Base-by-base conservation (phyloP, 2,888 invertebrate species). In the Holacanthella duospinosa region DNA sequence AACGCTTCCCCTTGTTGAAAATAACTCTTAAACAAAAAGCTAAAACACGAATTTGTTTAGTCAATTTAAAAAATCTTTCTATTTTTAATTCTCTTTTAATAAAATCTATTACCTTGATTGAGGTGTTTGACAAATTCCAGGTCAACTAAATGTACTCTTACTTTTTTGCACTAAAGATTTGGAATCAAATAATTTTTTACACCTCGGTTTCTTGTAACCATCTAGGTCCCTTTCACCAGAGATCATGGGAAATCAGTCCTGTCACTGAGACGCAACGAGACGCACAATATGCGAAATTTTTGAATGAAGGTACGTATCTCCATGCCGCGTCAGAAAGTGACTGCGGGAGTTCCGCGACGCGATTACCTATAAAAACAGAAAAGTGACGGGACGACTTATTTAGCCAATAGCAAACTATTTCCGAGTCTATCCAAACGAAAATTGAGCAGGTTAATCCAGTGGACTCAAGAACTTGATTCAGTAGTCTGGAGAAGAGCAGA, bases 291-390 rank as follows among this genome's bases (percentile, higher is more conserved):
- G 63, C 63, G 1, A 59, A 55, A 44, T 63, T 63, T 1, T 55
- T 48, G 1, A 26, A 24, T n/a, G 43, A 29, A 2, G 19, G 21
- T 1, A 66, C 63, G 44, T 66, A 63, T 24, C 27, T n/a, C 63
- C 63, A 66, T 1, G 21, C 21, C 21, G 58, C 16, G 3, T 29
- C 26, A 21, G 62, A 44, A 28, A 60, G 12, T 2, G 24, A 3
- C 12, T 54, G 24, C 60, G 67, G 65, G 56, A 72, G 69, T 55
- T 62, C 44, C 0, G 63, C 27, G 1, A 69, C 64, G 6, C 70
- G 16, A 29, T 71, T 70, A 16, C 65, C 65, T 6, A 72, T 67
- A 28, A 69, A 72, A 2, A 66, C 67, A 55, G 66, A 63, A 64
- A 62, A 66, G 4, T 43, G 60, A 2, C 57, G 6, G 3, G 66